phyloP scores from a whole-genome alignment of 2,113 vertebrate species.

The Anguilla rostrata region DNA sequence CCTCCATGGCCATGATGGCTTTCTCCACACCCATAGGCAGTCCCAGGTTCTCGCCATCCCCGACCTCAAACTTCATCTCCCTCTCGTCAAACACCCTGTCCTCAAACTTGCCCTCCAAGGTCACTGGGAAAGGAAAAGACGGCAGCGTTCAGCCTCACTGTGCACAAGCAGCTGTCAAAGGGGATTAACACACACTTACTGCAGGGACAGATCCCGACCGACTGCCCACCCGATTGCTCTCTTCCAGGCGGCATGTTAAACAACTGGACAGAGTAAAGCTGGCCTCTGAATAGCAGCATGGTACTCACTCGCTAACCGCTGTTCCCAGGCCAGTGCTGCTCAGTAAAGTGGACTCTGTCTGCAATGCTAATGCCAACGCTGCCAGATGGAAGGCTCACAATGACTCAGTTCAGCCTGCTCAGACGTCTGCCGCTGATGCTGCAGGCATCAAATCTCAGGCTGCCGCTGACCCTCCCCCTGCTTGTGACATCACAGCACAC shows the following conservation, averaged over 20 bases:
- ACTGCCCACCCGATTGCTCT: no score
- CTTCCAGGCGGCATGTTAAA: neutral
- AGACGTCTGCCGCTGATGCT: no score
- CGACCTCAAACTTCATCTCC: conserved; percentile 87
- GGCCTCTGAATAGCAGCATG: neutral
- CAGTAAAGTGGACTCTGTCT: neutral
- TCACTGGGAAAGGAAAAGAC: conserved; percentile 65
- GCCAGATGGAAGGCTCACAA: neutral
- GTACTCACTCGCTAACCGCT: neutral
- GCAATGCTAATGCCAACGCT: neutral
- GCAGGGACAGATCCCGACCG: neutral
- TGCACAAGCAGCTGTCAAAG: neutral
- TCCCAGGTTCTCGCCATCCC: conserved; percentile 82
- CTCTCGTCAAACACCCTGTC: conserved; percentile 82
- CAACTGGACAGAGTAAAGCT: neutral
- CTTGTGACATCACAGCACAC: neutral
- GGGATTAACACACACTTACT: neutral
- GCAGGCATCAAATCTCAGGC: no score
- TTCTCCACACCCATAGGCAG: conserved; percentile 87
- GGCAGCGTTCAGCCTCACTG: neutral
- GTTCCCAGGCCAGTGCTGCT: neutral
- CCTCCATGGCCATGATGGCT: conserved; percentile 90
- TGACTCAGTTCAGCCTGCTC: neutral
- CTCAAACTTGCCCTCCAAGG: conserved; percentile 74
- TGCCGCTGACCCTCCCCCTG: neutral